Evolutionary conservation across 1,140 invertebrate genomes (phyloP).

Genomic region (Manduca sexta): DNA sequence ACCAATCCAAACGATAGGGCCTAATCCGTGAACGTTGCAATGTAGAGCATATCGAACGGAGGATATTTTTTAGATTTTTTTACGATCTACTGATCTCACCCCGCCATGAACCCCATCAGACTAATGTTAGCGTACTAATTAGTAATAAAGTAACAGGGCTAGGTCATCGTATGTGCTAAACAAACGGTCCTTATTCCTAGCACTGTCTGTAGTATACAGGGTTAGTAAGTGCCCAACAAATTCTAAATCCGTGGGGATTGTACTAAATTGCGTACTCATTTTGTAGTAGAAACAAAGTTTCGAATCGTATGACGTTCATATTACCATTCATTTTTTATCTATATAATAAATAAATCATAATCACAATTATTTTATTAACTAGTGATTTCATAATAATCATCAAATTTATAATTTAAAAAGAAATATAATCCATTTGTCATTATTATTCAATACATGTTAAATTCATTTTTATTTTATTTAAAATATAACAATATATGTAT

Average conservation of each 20-base stretch:
- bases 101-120: not conserved
- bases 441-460: too few species aligned
- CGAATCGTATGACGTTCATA: too few species aligned
- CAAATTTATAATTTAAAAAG: too few species aligned
- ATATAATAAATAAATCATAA: too few species aligned
- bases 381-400: too few species aligned
- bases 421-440: too few species aligned
- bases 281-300: not conserved
- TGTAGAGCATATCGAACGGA: conserved; percentile 41
- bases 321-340: too few species aligned
- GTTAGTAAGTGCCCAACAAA: not conserved
- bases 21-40: conserved; percentile 33
- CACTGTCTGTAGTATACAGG: not conserved
- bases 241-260: too few species aligned
- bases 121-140: not conserved
- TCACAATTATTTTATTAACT: too few species aligned
- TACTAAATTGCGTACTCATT: not conserved
- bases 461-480: not conserved
- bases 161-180: too few species aligned
- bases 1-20: conserved; percentile 25
- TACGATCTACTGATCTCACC: conserved; percentile 54
- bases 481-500: not conserved
- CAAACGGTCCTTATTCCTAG: too few species aligned
- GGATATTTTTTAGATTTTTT: conserved; percentile 42
- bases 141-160: not conserved